Evolutionary conservation across 2,113 vertebrate genomes (phyloP), one percentile per base, ranked within the genome.

Genomic region (Lipophrys pholis): DNA sequence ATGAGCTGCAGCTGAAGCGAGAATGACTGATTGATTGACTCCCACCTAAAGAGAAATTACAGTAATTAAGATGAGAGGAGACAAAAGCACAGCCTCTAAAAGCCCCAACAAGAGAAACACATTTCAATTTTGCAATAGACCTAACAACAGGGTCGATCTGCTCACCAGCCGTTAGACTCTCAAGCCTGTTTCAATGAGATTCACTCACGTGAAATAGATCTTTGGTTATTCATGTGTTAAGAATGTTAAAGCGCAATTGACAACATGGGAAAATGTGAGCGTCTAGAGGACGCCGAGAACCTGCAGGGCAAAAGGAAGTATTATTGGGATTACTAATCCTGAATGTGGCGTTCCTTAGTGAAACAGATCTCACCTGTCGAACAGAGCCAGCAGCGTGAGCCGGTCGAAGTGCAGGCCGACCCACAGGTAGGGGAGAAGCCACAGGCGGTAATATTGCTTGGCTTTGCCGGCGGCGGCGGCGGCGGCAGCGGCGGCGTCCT

Each of bases 321-420:
- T n/a, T n/a, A n/a, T n/a, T n/a, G 21, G 21, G 21, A 30, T 30
- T 2, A 30, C 21, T 4, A 30, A 30, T 30, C 21, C 21, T 2
- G 4, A 30, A 30, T 30, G 21, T 30, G 21, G 2, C 21, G 21
- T 4, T 30, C 21, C 21, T 4, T 30, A 4, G 21, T 4, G 21
- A 30, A 30, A 4, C 21, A 4, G 21, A 4, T 6, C 17, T 89
- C 80, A 99, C 98, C 98, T 96, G 92, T 99, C 98, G 82, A 99
- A 99, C 72, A 99, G 92, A 0, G 98, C 97, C 91, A 99, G 90
- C 86, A 99, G 95, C 10, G 97, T 99, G 84, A 99, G 96, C 89
- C 98, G 95, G 93, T 99, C 97, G 87, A 99, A 99, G 93, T 96
- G 95, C 86, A 99, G 94, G 61, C 97, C 96, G 53, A 99, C 96